phyloP scores from a whole-genome alignment of 2,888 invertebrate species.

The Chrysolina haemoptera region DNA sequence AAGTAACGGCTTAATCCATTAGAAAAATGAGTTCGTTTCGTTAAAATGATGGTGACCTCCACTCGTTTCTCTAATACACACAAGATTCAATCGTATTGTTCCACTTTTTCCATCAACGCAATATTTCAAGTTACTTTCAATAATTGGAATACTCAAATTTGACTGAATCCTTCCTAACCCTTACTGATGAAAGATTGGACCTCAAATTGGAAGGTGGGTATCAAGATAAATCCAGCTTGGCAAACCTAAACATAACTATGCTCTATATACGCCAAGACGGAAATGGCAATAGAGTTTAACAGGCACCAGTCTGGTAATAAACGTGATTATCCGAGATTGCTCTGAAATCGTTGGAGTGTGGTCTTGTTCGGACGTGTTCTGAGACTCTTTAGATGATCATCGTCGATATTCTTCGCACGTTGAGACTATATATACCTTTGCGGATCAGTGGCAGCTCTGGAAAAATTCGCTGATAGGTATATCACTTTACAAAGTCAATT shows the following conservation, averaged over 20 bases:
- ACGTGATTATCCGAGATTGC: conserved; percentile 43
- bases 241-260: conserved; percentile 35
- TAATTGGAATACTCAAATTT: too few species aligned
- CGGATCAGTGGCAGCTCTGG: conserved; percentile 18
- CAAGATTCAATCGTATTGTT: too few species aligned
- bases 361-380: conserved; percentile 34
- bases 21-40: too few species aligned
- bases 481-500: neutral
- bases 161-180: too few species aligned
- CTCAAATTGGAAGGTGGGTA: neutral
- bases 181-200: too few species aligned
- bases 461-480: neutral
- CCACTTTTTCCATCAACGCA: too few species aligned
- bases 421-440: conserved; percentile 29
- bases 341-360: conserved; percentile 23
- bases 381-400: conserved; percentile 33
- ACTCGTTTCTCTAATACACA: too few species aligned
- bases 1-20: too few species aligned
- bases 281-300: conserved; percentile 28
- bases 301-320: conserved; percentile 33
- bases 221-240: conserved; percentile 28
- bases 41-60: too few species aligned
- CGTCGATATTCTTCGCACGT: conserved; percentile 41
- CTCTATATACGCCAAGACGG: conserved; percentile 12
- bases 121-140: too few species aligned